Percentiles rank a stretch among this genome's conserved stretches.
phyloP scores from a whole-genome alignment of 92 coral and sea anemone species.

The Epizoanthus stellaris region DNA sequence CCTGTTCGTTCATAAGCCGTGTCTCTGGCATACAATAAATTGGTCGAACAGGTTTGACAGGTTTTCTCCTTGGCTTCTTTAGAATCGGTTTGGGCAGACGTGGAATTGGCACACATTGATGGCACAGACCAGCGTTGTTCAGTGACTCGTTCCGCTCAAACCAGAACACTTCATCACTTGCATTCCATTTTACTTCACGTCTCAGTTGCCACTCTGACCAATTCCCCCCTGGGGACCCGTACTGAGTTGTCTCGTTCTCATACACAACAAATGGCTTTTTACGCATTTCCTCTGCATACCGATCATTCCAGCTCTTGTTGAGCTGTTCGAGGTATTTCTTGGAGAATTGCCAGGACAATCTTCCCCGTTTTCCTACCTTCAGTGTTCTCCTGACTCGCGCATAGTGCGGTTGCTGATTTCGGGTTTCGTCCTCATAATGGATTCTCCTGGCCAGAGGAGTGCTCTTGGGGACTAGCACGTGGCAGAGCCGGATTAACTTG shows the following conservation, averaged over 20 bases:
- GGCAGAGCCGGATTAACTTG: not conserved
- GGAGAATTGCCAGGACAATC: conserved; percentile 10
- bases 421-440: conserved; percentile 37
- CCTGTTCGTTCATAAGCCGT: not conserved
- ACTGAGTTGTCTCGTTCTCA: conserved; percentile 19
- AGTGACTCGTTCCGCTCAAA: not conserved
- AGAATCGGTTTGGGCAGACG: conserved; percentile 1
- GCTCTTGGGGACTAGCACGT: not conserved
- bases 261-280: conserved; percentile 1
- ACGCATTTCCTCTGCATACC: conserved; percentile 13
- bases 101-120: not conserved
- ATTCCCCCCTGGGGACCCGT: not conserved
- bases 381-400: conserved; percentile 3
- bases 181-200: conserved; percentile 9
- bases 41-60: not conserved
- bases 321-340: conserved; percentile 24
- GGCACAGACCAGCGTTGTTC: not conserved
- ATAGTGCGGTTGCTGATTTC: not conserved
- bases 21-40: not conserved
- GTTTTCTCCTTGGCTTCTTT: not conserved
- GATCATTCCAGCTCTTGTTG: conserved; percentile 28
- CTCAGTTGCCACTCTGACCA: not conserved
- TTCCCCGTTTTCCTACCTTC: not conserved
- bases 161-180: conserved; percentile 7
- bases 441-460: not conserved